Conservation (phyloP, 2,888 invertebrate genomes). For the Muscina levida region DNA sequence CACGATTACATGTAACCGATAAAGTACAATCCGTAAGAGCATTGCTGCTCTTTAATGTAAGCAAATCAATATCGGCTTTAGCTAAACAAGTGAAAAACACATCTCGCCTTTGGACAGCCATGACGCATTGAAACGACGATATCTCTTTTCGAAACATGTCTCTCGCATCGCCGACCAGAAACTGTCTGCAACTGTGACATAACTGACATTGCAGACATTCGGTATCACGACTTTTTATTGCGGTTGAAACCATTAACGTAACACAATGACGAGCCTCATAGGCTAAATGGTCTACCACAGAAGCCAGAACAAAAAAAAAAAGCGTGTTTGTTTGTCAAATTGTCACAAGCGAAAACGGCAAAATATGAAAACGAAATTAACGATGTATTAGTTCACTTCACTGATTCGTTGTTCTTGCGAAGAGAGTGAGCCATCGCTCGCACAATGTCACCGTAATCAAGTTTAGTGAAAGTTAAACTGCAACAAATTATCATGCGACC, state of each 20-base stretch:
- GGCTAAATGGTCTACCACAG: conserved; percentile 42
- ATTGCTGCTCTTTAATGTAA: not conserved
- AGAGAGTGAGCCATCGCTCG: too few species aligned
- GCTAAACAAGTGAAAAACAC: conserved; percentile 3
- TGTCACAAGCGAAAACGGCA: conserved; percentile 49
- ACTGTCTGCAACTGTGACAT: conserved; percentile 9
- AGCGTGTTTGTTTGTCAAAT: conserved; percentile 52
- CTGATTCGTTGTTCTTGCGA: not conserved
- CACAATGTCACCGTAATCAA: too few species aligned
- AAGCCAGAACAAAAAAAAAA: conserved; percentile 45
- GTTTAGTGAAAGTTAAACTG: too few species aligned
- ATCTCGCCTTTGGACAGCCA: not conserved
- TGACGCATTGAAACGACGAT: not conserved
- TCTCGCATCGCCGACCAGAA: not conserved
- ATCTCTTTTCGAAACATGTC: too few species aligned
- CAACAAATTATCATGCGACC: conserved; percentile 25
- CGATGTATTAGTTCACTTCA: not conserved
- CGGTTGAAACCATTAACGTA: conserved; percentile 44
- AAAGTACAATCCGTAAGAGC: too few species aligned
- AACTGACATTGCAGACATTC: conserved; percentile 31
- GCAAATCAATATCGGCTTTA: conserved; percentile 4
- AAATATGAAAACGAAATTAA: conserved; percentile 31
- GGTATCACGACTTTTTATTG: conserved; percentile 3
- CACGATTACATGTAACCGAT: too few species aligned
- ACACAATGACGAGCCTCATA: conserved; percentile 43